These are phyloP conservation scores for Microtus ochrogaster DNA, from an alignment of 2,113 vertebrate genomes.

Conservation along the genomic window DNA sequence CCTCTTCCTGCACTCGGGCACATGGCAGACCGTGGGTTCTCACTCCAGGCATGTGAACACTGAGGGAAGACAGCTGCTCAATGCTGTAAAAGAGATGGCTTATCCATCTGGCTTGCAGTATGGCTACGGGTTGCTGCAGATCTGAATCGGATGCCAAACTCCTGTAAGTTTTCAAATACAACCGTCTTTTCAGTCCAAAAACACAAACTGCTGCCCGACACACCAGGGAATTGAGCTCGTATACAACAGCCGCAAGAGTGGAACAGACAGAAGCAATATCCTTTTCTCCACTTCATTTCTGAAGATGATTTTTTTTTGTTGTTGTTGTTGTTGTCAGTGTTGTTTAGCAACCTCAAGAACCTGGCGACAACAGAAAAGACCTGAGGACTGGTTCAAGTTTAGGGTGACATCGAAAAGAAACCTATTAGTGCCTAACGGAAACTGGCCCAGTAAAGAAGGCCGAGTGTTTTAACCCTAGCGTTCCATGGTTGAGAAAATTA, in stretches of 20 bases:
- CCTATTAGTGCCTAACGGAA: not conserved
- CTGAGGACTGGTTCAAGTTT: not conserved
- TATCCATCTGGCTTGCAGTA: slow-evolving; percentile 56
- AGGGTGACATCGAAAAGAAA: not conserved
- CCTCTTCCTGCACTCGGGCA: not conserved
- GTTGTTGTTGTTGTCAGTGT: not conserved
- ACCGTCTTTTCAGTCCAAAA: not conserved
- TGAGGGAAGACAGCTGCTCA: slow-evolving; percentile 62
- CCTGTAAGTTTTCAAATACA: slow-evolving; percentile 57
- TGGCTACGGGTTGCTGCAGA: slow-evolving; percentile 34
- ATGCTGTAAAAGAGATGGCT: slow-evolving; percentile 16
- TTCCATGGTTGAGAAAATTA: slow-evolving; percentile 1
- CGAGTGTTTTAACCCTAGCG: not conserved
- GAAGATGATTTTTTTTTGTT: not conserved
- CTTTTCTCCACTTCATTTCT: not conserved
- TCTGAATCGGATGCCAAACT: slow-evolving; percentile 16
- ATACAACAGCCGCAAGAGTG: not conserved
- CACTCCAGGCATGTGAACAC: slow-evolving; percentile 2
- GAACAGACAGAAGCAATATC: slow-evolving; percentile 8
- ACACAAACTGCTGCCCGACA: not conserved
- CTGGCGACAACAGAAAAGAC: slow-evolving; percentile 1
- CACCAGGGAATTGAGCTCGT: not conserved
- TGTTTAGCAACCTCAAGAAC: not conserved
- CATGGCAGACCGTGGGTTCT: slow-evolving; percentile 29
- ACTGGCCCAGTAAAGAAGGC: not conserved